These are phyloP conservation scores for Caenorhabditis tropicalis DNA, from an alignment of 1,140 invertebrate species.

Conservation along the genomic window DNA sequence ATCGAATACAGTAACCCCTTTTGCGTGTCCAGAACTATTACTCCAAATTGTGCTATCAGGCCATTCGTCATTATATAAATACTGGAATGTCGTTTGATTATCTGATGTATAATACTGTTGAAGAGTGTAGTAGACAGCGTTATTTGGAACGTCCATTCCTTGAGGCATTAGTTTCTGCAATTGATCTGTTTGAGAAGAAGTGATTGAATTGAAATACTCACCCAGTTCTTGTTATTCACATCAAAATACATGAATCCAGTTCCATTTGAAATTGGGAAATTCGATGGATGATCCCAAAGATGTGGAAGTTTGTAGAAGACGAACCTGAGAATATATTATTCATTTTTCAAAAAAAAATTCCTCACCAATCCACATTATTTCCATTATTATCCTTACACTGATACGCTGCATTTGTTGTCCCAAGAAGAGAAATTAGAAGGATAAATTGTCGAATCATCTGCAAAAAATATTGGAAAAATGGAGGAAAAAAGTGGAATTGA, in stretches of 20 bases:
- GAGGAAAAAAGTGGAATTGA: not conserved
- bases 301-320: constrained; percentile 53
- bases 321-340: constrained; percentile 25
- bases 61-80: constrained; percentile 58
- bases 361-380: constrained; percentile 39
- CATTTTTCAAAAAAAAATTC: not conserved
- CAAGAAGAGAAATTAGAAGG: constrained; percentile 7
- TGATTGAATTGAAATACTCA: not conserved
- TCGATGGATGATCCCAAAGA: not conserved
- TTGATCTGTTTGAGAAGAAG: not conserved
- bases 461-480: not conserved
- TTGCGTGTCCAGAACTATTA: constrained; percentile 50
- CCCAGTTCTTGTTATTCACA: constrained; percentile 31
- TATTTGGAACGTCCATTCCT: constrained; percentile 49
- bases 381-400: constrained; percentile 38
- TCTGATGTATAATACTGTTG: constrained; percentile 51
- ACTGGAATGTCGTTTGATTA: constrained; percentile 41
- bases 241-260: constrained; percentile 58
- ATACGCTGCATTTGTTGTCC: not conserved
- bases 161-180: constrained; percentile 30
- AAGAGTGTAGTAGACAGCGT: constrained; percentile 56
- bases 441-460: constrained; percentile 19
- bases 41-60: constrained; percentile 56
- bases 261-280: constrained; percentile 48
- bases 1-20: constrained; percentile 54